Conservation (phyloP, 1,140 invertebrate genomes). For the Portunus trituberculatus region DNA sequence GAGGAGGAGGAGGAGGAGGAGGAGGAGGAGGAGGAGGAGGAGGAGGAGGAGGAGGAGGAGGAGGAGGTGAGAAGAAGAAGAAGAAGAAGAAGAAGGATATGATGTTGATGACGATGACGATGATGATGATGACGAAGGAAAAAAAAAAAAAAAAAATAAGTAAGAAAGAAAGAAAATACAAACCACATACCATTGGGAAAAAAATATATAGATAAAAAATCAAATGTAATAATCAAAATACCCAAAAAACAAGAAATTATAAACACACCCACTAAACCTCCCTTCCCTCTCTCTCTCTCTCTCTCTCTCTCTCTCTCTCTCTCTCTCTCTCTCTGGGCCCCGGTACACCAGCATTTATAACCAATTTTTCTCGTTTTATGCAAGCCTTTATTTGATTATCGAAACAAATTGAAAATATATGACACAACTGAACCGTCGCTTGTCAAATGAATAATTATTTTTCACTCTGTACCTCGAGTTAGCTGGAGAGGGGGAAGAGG, state of each 20-base stretch:
- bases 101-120: neutral
- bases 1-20: neutral
- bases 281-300: neutral
- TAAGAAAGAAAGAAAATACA: neutral
- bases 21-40: neutral
- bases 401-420: conserved; percentile 56
- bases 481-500: neutral
- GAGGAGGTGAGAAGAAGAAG: neutral
- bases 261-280: neutral
- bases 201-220: neutral
- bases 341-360: too few species aligned
- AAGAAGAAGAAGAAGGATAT: neutral
- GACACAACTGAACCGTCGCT: conserved; percentile 40
- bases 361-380: neutral
- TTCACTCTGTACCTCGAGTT: neutral
- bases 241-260: neutral
- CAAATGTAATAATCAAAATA: too few species aligned
- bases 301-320: too few species aligned
- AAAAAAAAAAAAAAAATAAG: neutral
- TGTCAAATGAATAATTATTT: conserved; percentile 54
- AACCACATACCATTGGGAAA: neutral
- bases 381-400: conserved; percentile 50
- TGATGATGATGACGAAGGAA: neutral
- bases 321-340: too few species aligned
- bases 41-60: neutral